These are phyloP conservation scores for Hafferia zeledoni DNA, from an alignment of 2,797 vertebrate genomes.

Conservation along the genomic window DNA sequence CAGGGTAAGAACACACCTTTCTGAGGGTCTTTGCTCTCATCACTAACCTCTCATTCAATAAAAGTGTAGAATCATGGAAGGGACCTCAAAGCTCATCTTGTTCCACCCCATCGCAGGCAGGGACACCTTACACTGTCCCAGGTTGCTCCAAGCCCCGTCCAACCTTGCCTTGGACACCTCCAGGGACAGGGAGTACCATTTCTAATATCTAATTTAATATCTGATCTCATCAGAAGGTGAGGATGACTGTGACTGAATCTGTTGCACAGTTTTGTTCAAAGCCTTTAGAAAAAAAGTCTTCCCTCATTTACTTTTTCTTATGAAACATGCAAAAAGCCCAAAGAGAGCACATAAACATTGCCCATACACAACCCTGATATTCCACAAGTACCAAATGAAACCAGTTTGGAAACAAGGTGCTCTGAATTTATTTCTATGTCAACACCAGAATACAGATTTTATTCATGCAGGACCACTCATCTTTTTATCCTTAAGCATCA, in stretches of 20 bases:
- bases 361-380: neutral
- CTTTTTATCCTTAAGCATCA: conserved; percentile 39
- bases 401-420: neutral
- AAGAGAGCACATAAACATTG: neutral
- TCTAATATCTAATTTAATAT: neutral
- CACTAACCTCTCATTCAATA: neutral
- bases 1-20: neutral
- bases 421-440: neutral
- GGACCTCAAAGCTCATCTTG: neutral
- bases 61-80: neutral
- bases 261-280: neutral
- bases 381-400: neutral
- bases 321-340: neutral
- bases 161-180: neutral
- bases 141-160: neutral
- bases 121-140: neutral
- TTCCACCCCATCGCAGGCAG: neutral
- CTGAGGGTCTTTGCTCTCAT: neutral
- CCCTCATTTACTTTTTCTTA: neutral
- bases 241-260: neutral
- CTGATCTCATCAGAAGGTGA: neutral
- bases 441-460: neutral
- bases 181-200: neutral
- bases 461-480: neutral
- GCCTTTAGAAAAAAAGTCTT: neutral